These are phyloP conservation scores for Drosophila arawakana DNA, from an alignment of 1,140 invertebrate species.

Conservation along the genomic window DNA sequence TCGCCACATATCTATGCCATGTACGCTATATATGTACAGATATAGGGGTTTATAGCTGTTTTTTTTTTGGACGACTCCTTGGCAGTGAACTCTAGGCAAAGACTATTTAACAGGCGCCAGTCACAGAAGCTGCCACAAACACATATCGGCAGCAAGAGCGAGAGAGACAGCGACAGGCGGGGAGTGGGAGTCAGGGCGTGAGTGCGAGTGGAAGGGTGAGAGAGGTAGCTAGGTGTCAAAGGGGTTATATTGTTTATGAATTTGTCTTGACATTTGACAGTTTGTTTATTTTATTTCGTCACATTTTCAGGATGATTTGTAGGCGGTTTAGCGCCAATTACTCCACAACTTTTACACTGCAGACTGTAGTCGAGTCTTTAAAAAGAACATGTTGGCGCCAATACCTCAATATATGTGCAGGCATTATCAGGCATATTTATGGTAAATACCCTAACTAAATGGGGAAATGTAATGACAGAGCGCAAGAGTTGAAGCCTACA, in stretches of 20 bases:
- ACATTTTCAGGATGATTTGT: conserved; percentile 81
- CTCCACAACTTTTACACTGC: conserved; percentile 71
- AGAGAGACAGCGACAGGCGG: not conserved
- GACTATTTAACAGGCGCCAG: conserved; percentile 35
- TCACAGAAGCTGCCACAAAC: not conserved
- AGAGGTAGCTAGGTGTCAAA: conserved; percentile 16
- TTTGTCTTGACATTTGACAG: conserved; percentile 78
- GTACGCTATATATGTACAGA: not conserved
- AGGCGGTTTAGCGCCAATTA: conserved; percentile 81
- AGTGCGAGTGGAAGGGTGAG: not conserved
- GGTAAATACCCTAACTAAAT: conserved; percentile 17
- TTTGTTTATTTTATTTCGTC: conserved; percentile 82
- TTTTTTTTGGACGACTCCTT: conserved; percentile 12
- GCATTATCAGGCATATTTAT: not conserved
- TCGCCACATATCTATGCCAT: not conserved
- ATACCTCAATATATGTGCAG: conserved; percentile 43
- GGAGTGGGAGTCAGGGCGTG: not conserved
- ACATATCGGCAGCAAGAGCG: not conserved
- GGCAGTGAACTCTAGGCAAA: conserved; percentile 18
- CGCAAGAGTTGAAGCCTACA: too few species aligned
- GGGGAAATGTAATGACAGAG: not conserved
- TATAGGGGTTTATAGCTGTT: not conserved
- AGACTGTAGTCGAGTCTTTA: conserved; percentile 68
- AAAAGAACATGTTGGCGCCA: conserved; percentile 70
- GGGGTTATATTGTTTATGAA: conserved; percentile 71